Evolutionary conservation across 2,888 invertebrate genomes (phyloP).

Genomic region (Leptura quadrifasciata): DNA sequence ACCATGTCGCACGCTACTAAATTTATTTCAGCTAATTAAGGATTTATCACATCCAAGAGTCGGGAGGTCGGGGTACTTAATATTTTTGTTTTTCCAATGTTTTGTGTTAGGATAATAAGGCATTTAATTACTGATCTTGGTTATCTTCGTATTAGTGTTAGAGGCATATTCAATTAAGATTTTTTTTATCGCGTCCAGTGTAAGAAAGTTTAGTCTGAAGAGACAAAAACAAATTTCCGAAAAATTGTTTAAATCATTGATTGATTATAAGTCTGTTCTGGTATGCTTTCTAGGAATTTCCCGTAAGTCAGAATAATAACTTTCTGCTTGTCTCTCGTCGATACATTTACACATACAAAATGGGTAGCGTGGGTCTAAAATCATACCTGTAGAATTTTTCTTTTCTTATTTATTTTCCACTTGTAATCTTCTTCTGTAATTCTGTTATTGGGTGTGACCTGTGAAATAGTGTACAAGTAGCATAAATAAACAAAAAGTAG

Average conservation of each 20-base stretch:
- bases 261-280: not conserved
- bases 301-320: no score
- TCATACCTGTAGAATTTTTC: no score
- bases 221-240: not conserved
- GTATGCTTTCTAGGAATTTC: not conserved
- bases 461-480: no score
- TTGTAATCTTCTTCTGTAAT: no score
- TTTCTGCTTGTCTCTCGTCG: no score
- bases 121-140: conserved; percentile 8
- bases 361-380: no score
- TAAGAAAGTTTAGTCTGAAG: not conserved
- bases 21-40: not conserved
- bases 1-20: not conserved
- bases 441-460: no score
- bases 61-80: conserved; percentile 5
- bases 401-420: no score
- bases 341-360: no score
- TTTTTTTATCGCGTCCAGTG: not conserved
- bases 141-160: not conserved
- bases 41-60: not conserved
- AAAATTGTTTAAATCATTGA: not conserved
- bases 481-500: no score
- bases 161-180: not conserved
- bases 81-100: conserved; percentile 13
- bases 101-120: conserved; percentile 19